phyloP scores from a whole-genome alignment of 2,113 vertebrate species.

The Petaurus breviceps region DNA sequence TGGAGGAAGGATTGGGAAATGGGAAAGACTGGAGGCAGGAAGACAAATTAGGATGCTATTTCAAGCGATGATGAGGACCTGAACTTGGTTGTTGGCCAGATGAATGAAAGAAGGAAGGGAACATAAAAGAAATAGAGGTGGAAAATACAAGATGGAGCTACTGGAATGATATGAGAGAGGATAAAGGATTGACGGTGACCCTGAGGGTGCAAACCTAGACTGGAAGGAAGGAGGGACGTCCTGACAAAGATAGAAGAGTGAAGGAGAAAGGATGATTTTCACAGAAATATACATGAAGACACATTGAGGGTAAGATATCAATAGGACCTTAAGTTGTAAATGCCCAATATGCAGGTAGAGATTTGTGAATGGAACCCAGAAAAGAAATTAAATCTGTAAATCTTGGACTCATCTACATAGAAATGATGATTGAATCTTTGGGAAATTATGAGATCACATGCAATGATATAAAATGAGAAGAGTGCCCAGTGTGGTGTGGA shows the following conservation, averaged over 20 bases:
- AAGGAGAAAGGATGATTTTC: not conserved
- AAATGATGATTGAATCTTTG: not conserved
- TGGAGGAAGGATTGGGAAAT: not conserved
- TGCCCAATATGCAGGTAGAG: not conserved
- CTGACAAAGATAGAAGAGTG: not conserved
- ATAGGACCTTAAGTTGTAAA: not conserved
- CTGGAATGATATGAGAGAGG: not conserved
- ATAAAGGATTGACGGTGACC: too few species aligned
- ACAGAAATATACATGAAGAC: not conserved
- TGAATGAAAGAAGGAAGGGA: not conserved
- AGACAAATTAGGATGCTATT: too few species aligned
- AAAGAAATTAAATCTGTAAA: not conserved
- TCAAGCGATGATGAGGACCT: not conserved
- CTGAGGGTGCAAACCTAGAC: not conserved
- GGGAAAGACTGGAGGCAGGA: not conserved
- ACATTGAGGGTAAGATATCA: not conserved
- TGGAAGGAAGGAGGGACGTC: too few species aligned
- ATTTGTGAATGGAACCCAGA: not conserved
- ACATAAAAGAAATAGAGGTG: not conserved
- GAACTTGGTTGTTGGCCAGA: not conserved
- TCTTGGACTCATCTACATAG: not conserved
- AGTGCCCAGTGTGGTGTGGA: not conserved
- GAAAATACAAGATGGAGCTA: not conserved
- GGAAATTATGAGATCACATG: not conserved
- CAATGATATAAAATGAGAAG: not conserved